Evolutionary conservation across 2,797 vertebrate species (phyloP).

Genomic region (Malurus splendens): DNA sequence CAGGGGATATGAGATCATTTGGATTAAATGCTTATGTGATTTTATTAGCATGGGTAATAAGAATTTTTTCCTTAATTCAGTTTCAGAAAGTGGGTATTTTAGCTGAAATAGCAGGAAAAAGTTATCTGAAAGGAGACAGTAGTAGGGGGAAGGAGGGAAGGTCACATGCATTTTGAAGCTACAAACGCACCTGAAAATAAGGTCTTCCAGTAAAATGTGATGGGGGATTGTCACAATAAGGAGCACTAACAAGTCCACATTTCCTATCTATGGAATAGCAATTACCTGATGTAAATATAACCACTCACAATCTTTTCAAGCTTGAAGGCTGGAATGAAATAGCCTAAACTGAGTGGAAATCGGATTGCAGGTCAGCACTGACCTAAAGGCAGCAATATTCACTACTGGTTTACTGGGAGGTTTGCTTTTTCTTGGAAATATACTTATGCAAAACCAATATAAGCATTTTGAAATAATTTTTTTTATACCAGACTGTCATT

Average conservation of each 20-base stretch:
- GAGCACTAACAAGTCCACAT: neutral
- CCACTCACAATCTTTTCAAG: neutral
- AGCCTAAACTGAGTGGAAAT: neutral
- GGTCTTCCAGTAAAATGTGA: neutral
- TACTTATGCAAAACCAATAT: neutral
- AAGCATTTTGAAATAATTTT: neutral
- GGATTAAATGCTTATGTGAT: neutral
- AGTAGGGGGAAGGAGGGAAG: neutral
- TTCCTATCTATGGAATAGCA: neutral
- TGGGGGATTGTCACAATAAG: neutral
- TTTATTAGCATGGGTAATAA: neutral
- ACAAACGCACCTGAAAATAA: neutral
- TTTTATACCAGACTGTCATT: accelerated
- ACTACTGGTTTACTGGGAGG: accelerated
- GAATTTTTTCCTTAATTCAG: neutral
- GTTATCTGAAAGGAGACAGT: neutral
- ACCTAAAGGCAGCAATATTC: neutral
- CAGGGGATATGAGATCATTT: neutral
- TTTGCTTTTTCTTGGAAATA: neutral
- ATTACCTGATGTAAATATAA: neutral
- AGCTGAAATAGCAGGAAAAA: neutral
- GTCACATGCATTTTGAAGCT: neutral
- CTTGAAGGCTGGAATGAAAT: neutral
- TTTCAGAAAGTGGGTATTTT: slow-evolving; percentile 1
- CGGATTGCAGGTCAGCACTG: neutral